Evolutionary conservation across 2,888 invertebrate species (phyloP), one percentile per base, ranked within the genome.

Genomic region (Elmis aenea): DNA sequence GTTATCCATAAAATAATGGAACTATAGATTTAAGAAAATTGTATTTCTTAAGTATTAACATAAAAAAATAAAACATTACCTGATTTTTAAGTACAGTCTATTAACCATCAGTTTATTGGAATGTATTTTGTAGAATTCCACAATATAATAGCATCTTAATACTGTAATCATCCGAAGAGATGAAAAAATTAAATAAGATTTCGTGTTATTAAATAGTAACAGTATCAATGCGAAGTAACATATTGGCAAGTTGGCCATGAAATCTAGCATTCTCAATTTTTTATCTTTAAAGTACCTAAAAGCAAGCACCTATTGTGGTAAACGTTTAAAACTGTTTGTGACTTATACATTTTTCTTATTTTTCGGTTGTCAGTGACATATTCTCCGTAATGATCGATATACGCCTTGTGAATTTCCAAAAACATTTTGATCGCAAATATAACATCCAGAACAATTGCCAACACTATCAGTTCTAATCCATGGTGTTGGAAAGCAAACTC

Each of bases 311-410:
- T n/a, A 12, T 21, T 22, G 13, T 21, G 13, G 16, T 13, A 2
- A 10, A 11, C 6, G 2, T 6, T 3, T 13, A 22, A 22, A 15
- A n/a, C 26, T n/a, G n/a, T n/a, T n/a, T n/a, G n/a, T n/a, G n/a
- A n/a, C n/a, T n/a, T n/a, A 27, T 21, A 27, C 25, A 35, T 27
- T 12, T 29, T 18, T 10, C 24, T 2, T 18, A 39, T 29, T 38
- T 35, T 24, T 21, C 13, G 3, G 12, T 29, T 33, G 5, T 37
- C 32, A 25, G 70, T 57, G 28, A 73, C 61, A 42, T 70, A 72
- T 46, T 73, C 73, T 13, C 73, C 72, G 42, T 72, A 73, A 58
- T 69, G 58, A 48, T 73, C 72, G 60, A 72, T 66, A 31, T 68
- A 72, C 0, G 73, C 72, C 13, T 65, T 63, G 48, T 74, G 74